Evolutionary conservation across 2,888 invertebrate genomes (phyloP), one percentile per base, ranked within the genome.

Genomic region (Temnothorax unifasciatus): DNA sequence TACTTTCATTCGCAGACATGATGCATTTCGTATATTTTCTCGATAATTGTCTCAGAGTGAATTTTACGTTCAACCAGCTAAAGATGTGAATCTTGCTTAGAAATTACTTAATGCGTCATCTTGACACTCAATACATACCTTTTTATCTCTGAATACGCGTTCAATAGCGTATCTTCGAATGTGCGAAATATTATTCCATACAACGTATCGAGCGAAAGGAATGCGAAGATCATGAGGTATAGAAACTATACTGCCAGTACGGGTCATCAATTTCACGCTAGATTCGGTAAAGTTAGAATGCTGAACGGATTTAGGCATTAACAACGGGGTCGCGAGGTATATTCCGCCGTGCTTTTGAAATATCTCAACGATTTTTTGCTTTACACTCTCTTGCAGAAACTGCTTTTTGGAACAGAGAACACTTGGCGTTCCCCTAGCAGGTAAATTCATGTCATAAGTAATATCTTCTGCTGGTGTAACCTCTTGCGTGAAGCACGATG

Each of bases 101-200:
- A 18, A 11, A 47, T 2, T 69, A 69, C 1, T 52, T 34, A 34
- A 68, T 15, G 5, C 21, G n/a, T 34, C 38, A 21, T 41, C 1
- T 71, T 54, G 9, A 21, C 25, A 11, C 3, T 52, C 3, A 59
- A 38, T 41, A 83, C 96, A 96, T 3, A 97, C 97, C 91, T 97
- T 97, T 90, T 97, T 97, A 93, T 98, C 97, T 83, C 98, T 96
- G 93, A 97, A 99, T 1, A 99, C 98, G 74, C 97, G 96, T 90
- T 98, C 98, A 8, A 99, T 97, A 0, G 97, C 96, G 94, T 98
- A 99, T 71, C 99, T 96, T 87, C 98, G 97, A 92, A 99, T 96
- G 90, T 97, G 96, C 68, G 96, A 97, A 0, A 98, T 96, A 3
- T 97, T 97, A 87, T 97, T 97, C 95, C 97, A 97, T 0, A 98